Evolutionary conservation across 2,797 vertebrate species (phyloP).

Genomic region (Malacoctenus gilli): DNA sequence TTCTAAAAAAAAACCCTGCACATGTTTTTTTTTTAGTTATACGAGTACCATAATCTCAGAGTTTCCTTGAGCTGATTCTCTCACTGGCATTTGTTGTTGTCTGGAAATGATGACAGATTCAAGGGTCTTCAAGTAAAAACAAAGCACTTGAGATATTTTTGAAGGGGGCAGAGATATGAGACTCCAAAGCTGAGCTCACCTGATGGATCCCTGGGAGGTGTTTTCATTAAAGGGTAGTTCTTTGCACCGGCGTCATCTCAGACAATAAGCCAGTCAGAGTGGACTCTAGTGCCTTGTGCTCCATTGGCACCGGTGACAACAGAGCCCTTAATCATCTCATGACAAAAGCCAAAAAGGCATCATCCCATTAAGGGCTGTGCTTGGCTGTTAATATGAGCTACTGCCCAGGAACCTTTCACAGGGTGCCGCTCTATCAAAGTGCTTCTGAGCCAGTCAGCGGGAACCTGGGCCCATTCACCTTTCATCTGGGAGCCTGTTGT

Average conservation of each 20-base stretch:
- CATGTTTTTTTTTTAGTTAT: too few relatives aligned
- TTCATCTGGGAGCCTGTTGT: constrained; percentile 94
- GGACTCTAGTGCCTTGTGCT: constrained; percentile 87
- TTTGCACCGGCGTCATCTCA: constrained; percentile 60
- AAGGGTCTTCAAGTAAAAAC: constrained; percentile 81
- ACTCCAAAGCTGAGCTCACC: too few relatives aligned
- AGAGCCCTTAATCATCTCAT: constrained; percentile 96
- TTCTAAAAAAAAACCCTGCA: too few relatives aligned
- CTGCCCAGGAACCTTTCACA: constrained; percentile 93
- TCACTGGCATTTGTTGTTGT: constrained; percentile 37
- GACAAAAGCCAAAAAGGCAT: constrained; percentile 99
- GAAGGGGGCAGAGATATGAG: constrained; percentile 78
- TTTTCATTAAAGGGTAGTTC: constrained; percentile 83
- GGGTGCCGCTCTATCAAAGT: constrained; percentile 88
- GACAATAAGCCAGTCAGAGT: constrained; percentile 84
- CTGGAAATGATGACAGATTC: constrained; percentile 47
- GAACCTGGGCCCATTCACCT: constrained; percentile 91
- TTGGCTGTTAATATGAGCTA: constrained; percentile 91
- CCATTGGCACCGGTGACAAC: constrained; percentile 88
- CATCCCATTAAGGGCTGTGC: constrained; percentile 98
- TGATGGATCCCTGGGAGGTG: constrained; percentile 86
- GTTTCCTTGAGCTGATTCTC: constrained; percentile 32
- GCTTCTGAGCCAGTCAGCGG: constrained; percentile 91
- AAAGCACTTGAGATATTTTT: constrained; percentile 83
- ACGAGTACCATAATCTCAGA: too few relatives aligned